A percentile compares a stretch with the other conserved stretches of the same genome.
Conservation (phyloP, 2,113 vertebrate genomes). For the Mus musculus region DNA sequence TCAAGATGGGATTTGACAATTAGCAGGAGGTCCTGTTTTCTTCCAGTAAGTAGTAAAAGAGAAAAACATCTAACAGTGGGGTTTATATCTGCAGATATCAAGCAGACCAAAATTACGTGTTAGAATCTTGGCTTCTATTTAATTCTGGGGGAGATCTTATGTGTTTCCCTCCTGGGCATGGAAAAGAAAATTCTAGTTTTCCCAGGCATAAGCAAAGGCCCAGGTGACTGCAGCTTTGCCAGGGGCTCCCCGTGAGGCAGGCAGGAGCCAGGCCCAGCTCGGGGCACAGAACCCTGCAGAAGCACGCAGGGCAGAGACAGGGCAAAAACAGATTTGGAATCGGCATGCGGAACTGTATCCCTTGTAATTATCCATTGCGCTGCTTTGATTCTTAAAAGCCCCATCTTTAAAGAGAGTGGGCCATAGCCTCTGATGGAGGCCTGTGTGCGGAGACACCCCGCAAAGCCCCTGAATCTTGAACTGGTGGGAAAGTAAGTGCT, state of each 20-base stretch:
- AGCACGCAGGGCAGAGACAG: background rate
- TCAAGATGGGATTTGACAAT: conserved; percentile 36
- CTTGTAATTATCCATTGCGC: conserved; percentile 47
- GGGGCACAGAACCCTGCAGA: background rate
- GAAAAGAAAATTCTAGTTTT: background rate
- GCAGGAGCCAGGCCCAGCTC: background rate
- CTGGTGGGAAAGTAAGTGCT: background rate
- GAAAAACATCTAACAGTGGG: conserved; percentile 59
- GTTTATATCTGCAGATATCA: conserved; percentile 51
- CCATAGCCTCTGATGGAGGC: conserved; percentile 30
- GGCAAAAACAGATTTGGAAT: conserved; percentile 46
- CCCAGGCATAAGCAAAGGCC: background rate
- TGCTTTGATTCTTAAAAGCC: conserved; percentile 66
- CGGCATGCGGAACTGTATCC: background rate
- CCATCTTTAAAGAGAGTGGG: conserved; percentile 20
- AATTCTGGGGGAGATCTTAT: conserved; percentile 10
- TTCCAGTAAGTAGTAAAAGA: conserved; percentile 70
- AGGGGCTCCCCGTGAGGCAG: background rate
- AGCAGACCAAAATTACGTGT: conserved; percentile 34
- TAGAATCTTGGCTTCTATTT: conserved; percentile 40
- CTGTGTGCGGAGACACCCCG: background rate
- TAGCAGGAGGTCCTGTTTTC: conserved; percentile 59
- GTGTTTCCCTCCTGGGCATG: conserved; percentile 31
- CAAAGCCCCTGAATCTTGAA: background rate
- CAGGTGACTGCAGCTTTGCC: background rate